These are phyloP conservation scores for Natrix natrix DNA, from an alignment of 2,797 vertebrate genomes.

Conservation along the genomic window DNA sequence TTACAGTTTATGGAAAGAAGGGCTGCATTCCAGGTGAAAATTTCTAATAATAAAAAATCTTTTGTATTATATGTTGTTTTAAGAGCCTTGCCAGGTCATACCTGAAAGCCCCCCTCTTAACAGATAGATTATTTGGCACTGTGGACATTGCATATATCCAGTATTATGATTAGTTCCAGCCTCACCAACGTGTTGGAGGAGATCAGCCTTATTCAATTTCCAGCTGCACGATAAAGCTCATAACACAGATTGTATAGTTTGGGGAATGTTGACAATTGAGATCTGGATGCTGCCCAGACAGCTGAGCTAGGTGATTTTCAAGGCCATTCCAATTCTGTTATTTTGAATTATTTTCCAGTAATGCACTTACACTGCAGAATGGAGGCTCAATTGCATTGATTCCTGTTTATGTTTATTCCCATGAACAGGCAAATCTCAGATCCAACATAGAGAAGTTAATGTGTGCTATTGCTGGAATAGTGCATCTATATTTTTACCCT, in stretches of 20 bases:
- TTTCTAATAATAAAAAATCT: background rate
- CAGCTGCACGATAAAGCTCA: background rate
- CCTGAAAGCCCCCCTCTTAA: background rate
- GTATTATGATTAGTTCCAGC: background rate
- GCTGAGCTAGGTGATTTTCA: background rate
- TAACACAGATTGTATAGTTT: background rate
- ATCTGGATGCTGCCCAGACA: background rate
- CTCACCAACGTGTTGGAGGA: background rate
- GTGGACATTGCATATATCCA: background rate
- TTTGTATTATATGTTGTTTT: background rate
- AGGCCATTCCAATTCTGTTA: background rate
- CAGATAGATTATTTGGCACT: background rate
- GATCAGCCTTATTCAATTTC: background rate
- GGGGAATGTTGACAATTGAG: background rate
- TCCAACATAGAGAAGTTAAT: background rate
- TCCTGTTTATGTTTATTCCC: background rate
- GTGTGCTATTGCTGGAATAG: background rate
- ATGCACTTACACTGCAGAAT: background rate
- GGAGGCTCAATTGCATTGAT: background rate
- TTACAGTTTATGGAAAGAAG: background rate
- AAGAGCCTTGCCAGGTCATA: background rate
- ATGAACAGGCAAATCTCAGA: background rate
- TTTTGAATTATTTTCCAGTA: background rate
- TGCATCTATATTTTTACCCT: background rate
- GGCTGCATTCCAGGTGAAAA: background rate